phyloP scores from a whole-genome alignment of 2,113 vertebrate species.

The Coryphaenoides rupestris region DNA sequence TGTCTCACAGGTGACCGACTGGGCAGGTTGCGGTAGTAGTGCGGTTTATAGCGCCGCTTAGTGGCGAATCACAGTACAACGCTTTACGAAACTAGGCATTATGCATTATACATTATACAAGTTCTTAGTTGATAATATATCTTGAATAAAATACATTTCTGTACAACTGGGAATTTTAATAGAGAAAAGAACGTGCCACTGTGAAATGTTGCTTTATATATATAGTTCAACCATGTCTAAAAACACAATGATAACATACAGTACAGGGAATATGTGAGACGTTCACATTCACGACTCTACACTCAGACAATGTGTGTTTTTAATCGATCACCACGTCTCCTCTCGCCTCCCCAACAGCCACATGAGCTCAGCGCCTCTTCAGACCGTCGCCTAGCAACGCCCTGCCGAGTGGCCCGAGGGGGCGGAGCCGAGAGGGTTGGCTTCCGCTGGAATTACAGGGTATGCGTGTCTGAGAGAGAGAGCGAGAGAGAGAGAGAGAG shows the following conservation, averaged over 20 bases:
- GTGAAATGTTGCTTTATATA: too few species aligned
- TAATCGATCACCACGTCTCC: slow-evolving; percentile 11
- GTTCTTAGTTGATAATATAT: too few species aligned
- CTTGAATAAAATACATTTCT: too few species aligned
- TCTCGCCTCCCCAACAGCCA: slow-evolving; percentile 17
- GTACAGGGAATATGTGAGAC: too few species aligned
- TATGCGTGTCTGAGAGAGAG: background rate
- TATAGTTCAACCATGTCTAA: too few species aligned
- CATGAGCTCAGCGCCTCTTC: slow-evolving; percentile 26
- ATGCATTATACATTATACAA: background rate
- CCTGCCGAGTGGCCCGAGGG: slow-evolving; percentile 54
- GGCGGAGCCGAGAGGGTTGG: slow-evolving; percentile 57
- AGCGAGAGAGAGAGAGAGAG: too few species aligned
- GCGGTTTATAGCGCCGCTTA: slow-evolving; percentile 37
- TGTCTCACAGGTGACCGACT: too few species aligned
- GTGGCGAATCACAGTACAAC: slow-evolving; percentile 12
- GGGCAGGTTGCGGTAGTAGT: background rate
- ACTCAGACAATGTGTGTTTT: background rate
- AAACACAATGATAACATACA: too few species aligned
- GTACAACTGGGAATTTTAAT: too few species aligned
- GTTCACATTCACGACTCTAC: background rate
- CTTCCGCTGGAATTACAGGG: slow-evolving; percentile 63
- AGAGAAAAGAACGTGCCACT: too few species aligned
- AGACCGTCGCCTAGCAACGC: slow-evolving; percentile 66
- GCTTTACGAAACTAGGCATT: background rate